Evolutionary conservation across 2,888 invertebrate species (phyloP).

Genomic region (Drosophila tanythrix): DNA sequence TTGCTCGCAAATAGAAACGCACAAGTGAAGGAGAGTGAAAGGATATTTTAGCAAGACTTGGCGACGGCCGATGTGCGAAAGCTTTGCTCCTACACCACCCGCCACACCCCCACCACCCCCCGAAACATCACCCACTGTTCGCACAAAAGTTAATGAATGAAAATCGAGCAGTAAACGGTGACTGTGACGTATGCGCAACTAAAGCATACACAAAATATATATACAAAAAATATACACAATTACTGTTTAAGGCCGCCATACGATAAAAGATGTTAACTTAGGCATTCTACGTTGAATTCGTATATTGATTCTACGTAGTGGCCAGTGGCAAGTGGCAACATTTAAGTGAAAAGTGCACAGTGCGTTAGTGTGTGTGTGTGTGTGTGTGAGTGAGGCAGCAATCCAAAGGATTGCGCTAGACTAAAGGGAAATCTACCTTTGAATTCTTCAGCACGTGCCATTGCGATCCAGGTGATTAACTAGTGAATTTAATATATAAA

Average conservation of each 20-base stretch:
- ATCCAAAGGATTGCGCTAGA: slow-evolving; percentile 50
- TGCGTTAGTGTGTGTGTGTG: slow-evolving; percentile 15
- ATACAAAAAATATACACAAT: slow-evolving; percentile 10
- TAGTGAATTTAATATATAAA: slow-evolving; percentile 8
- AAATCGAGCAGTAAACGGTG: slow-evolving; percentile 30
- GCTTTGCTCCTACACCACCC: slow-evolving; percentile 15
- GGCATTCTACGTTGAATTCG: slow-evolving; percentile 30
- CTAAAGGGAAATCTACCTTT: slow-evolving; percentile 55
- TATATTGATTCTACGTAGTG: slow-evolving; percentile 59
- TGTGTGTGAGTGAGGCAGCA: slow-evolving; percentile 29
- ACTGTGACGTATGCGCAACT: slow-evolving; percentile 49
- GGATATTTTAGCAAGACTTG: slow-evolving; percentile 45
- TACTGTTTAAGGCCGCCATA: slow-evolving; percentile 11
- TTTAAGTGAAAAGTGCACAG: slow-evolving; percentile 21
- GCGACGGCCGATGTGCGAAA: slow-evolving; percentile 26
- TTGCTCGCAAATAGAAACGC: slow-evolving; percentile 1
- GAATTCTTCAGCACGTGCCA: slow-evolving; percentile 84
- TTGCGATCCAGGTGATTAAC: slow-evolving; percentile 83
- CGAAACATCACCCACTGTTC: neutral
- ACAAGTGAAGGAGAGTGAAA: slow-evolving; percentile 46
- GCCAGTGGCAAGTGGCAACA: slow-evolving; percentile 14
- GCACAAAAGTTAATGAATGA: slow-evolving; percentile 47
- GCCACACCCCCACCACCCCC: neutral
- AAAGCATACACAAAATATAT: slow-evolving; percentile 23
- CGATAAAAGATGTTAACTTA: slow-evolving; percentile 65